A percentile compares a stretch with the other conserved stretches of the same genome.
Evolutionary conservation across 1,140 invertebrate species (phyloP).

Genomic region (Lepidurus couesii): DNA sequence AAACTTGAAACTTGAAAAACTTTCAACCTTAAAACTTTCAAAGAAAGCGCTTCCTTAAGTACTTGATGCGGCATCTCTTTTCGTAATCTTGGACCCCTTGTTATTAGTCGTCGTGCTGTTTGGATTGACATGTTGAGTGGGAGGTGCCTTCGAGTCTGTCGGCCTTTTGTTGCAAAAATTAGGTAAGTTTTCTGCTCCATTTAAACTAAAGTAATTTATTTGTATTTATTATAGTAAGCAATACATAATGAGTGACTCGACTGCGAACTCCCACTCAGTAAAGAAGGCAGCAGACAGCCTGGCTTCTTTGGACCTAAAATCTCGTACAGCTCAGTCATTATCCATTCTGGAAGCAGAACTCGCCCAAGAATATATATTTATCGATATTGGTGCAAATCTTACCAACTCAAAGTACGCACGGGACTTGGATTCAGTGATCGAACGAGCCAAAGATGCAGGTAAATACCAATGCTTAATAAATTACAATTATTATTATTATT

Average conservation of each 20-base stretch:
- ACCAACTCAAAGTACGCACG: constrained; percentile 90
- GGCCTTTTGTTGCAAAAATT: constrained; percentile 8
- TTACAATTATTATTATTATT: neutral
- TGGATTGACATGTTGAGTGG: neutral
- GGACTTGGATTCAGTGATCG: constrained; percentile 86
- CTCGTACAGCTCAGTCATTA: neutral
- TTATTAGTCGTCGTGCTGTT: neutral
- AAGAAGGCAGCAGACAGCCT: neutral
- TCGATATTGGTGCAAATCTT: constrained; percentile 89
- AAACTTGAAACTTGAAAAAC: no score
- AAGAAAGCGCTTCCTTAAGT: no score
- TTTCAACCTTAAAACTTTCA: no score
- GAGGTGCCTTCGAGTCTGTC: constrained; percentile 8
- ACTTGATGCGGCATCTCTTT: no score
- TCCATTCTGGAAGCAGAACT: constrained; percentile 31
- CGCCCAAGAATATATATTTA: constrained; percentile 73
- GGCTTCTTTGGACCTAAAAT: constrained; percentile 18
- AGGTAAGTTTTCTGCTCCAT: constrained; percentile 10
- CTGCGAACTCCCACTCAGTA: neutral
- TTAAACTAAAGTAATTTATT: neutral
- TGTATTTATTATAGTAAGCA: neutral
- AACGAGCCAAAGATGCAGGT: constrained; percentile 88
- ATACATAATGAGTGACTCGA: constrained; percentile 22
- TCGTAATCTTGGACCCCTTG: no score
- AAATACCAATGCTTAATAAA: constrained; percentile 37